Base-by-base conservation (phyloP, 2,888 invertebrate species). In the Ecdyonurus torrentis region DNA sequence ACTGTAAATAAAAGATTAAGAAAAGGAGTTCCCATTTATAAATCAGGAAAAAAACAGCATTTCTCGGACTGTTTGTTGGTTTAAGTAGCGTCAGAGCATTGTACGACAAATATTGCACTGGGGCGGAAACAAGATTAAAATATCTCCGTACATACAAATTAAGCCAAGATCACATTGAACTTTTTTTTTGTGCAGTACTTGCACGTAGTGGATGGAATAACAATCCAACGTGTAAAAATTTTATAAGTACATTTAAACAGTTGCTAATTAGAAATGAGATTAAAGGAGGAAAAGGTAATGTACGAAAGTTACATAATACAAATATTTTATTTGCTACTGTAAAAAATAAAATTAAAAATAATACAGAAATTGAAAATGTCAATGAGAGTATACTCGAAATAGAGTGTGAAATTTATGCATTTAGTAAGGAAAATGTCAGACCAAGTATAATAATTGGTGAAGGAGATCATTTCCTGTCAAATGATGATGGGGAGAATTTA, bases 101-200 rank as follows among this genome's bases (percentile, higher is more conserved):
- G 7, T 61, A 53, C 20, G 24, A 55, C 2, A 23, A 23, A 1
- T 37, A 64, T n/a, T 23, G 65, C 23, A 23, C 25, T 1, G 2
- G 20, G 1, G 50, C 52, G 2, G 50, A 53, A 18, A 5, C 37
- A 37, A 10, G 37, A 15, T 23, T 61, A 10, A 55, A 60, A 1
- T 64, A 64, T 58, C 22, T 67, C 1, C 55, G 59, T 18, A 65
- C 65, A 1, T 66, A 65, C 55, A 66, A 67, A 55, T 23, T 65
- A n/a, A 65, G 65, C 53, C 67, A 67, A 50, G 67, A 67, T 58
- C 65, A 66, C 52, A 22, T 67, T 15, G 65, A 67, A 23, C 19
- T 65, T 7, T 64, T 67, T 22, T 66, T 65, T 59, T 60, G 63
- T 3, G 23, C 52, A 2, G 61, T 67, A 52, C 50, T 66, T 20